phyloP scores from a whole-genome alignment of 2,113 vertebrate species.

The Amphiprion percula region DNA sequence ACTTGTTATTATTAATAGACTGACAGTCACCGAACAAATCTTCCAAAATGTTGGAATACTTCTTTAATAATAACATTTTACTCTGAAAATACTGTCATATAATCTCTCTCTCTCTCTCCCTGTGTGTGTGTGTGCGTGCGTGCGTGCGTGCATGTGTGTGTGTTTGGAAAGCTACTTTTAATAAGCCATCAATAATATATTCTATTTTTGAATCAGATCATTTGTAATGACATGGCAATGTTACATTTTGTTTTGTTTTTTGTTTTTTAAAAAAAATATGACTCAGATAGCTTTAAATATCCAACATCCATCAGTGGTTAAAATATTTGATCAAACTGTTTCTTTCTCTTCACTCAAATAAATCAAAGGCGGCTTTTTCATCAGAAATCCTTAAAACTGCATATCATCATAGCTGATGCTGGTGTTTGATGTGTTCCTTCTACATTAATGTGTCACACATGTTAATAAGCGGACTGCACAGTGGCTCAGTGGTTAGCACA shows the following conservation, averaged over 20 bases:
- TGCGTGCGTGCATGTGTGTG: too few relatives aligned
- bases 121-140: neutral
- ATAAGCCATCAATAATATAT: slow-evolving; percentile 30
- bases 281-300: neutral
- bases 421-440: neutral
- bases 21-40: too few relatives aligned
- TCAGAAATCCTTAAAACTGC: neutral
- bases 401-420: slow-evolving; percentile 4
- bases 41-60: too few relatives aligned
- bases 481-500: too few relatives aligned
- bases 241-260: neutral
- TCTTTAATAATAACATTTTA: too few relatives aligned
- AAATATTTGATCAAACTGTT: slow-evolving; percentile 13
- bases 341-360: slow-evolving; percentile 1
- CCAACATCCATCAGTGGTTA: slow-evolving; percentile 11
- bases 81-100: slow-evolving; percentile 20
- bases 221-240: slow-evolving; percentile 10
- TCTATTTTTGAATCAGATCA: slow-evolving; percentile 23
- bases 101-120: slow-evolving; percentile 12
- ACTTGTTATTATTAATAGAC: too few relatives aligned
- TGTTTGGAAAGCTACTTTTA: neutral
- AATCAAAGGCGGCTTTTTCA: neutral
- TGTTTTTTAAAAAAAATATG: too few relatives aligned
- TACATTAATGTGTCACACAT: neutral
- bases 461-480: neutral